phyloP scores from a whole-genome alignment of 2,888 invertebrate species.

The Acanthosoma haemorrhoidale region DNA sequence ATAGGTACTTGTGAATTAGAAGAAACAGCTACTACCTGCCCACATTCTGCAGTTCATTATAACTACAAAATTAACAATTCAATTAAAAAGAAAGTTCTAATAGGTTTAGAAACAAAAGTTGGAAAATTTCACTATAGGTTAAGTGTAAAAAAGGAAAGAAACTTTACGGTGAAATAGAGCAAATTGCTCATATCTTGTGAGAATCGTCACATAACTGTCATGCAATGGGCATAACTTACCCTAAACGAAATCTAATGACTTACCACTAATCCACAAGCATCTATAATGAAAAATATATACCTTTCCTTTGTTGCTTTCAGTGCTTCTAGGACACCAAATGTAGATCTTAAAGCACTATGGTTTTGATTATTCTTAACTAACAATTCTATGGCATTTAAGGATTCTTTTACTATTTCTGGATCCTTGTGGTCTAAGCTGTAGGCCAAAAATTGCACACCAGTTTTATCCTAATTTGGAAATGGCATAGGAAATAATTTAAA shows the following conservation, averaged over 20 bases:
- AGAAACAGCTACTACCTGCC: no score
- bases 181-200: no score
- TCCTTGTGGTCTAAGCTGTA: slow-evolving; percentile 40
- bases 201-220: no score
- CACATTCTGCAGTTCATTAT: no score
- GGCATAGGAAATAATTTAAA: no score
- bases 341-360: slow-evolving; percentile 21
- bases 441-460: slow-evolving; percentile 52
- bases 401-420: slow-evolving; percentile 29
- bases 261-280: not conserved
- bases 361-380: slow-evolving; percentile 27
- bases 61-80: not conserved
- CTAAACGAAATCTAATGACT: not conserved
- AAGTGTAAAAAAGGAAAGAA: no score
- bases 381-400: slow-evolving; percentile 29
- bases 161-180: no score
- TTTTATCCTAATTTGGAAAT: slow-evolving; percentile 36
- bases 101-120: not conserved
- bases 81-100: not conserved
- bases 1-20: no score
- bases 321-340: slow-evolving; percentile 33
- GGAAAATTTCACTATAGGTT: no score
- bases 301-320: slow-evolving; percentile 28
- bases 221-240: no score
- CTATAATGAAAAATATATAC: not conserved